Percentiles rank a stretch among this genome's conserved stretches.
These are phyloP conservation scores for Allygus modestus DNA, from an alignment of 2,888 invertebrate species.

Conservation along the genomic window DNA sequence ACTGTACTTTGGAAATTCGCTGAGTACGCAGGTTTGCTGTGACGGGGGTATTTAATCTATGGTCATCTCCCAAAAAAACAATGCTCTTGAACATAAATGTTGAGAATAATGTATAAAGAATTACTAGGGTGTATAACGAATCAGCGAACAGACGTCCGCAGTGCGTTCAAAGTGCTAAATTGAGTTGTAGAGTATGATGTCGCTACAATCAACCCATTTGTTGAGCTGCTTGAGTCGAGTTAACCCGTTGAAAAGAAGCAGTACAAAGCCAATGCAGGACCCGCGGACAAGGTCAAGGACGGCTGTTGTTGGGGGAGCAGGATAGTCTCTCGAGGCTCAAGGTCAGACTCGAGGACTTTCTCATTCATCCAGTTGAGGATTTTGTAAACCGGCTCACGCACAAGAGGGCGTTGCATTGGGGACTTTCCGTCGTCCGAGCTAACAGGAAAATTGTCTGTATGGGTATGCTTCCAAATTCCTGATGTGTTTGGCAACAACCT, in stretches of 20 bases:
- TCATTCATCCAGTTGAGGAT: slow-evolving; percentile 22
- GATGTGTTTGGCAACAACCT: background rate
- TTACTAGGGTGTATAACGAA: too few species aligned
- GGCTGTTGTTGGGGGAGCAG: background rate
- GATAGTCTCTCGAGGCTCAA: background rate
- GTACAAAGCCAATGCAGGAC: slow-evolving; percentile 5
- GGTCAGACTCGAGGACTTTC: background rate
- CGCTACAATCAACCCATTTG: background rate
- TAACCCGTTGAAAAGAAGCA: background rate
- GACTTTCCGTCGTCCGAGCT: background rate
- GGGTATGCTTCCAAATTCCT: background rate
- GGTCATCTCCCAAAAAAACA: too few species aligned
- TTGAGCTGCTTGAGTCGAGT: background rate
- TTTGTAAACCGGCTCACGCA: slow-evolving; percentile 10
- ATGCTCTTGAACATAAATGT: too few species aligned
- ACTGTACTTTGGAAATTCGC: too few species aligned
- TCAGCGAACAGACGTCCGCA: too few species aligned
- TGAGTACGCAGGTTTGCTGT: too few species aligned
- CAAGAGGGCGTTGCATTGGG: slow-evolving; percentile 18
- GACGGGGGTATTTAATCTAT: too few species aligned
- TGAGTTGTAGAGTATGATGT: background rate
- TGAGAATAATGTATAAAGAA: too few species aligned
- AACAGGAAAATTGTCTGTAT: slow-evolving; percentile 21
- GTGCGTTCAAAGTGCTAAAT: background rate
- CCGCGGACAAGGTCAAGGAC: slow-evolving; percentile 11